phyloP scores from a whole-genome alignment of 2,797 vertebrate genomes.

The Micromesistius poutassou region DNA sequence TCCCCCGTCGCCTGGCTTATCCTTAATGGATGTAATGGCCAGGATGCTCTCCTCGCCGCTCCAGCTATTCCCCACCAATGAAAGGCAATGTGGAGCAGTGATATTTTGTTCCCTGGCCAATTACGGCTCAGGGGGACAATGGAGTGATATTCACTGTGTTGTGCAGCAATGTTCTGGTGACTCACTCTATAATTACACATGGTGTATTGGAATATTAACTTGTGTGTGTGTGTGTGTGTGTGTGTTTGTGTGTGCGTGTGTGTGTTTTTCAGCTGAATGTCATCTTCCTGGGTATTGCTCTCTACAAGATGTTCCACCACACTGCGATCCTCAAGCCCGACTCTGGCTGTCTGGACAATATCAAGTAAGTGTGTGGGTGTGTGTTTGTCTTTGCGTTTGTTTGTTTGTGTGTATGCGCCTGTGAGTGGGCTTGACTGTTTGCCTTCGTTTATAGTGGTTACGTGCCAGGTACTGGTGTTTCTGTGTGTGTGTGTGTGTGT shows the following conservation, averaged over 20 bases:
- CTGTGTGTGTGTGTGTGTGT: constrained; percentile 5
- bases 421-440: not conserved
- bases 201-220: constrained; percentile 44
- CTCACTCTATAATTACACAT: constrained; percentile 57
- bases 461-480: not conserved
- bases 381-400: not conserved
- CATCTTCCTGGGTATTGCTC: constrained; percentile 97
- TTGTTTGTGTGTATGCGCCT: not conserved
- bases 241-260: constrained; percentile 28
- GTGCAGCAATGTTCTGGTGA: constrained; percentile 45
- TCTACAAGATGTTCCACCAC: constrained; percentile 99
- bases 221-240: constrained; percentile 33
- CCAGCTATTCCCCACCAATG: constrained; percentile 53
- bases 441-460: constrained; percentile 16
- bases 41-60: constrained; percentile 46
- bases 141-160: constrained; percentile 43
- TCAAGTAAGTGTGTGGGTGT: constrained; percentile 86
- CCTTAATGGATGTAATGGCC: constrained; percentile 47
- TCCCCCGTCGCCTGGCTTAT: constrained; percentile 49
- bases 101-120: constrained; percentile 53
- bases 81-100: constrained; percentile 47
- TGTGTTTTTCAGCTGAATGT: constrained; percentile 89
- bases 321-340: constrained; percentile 98
- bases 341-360: constrained; percentile 98
- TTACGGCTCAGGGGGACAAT: constrained; percentile 50